Conservation (phyloP, 2,888 invertebrate species). For the Drosophila histrio region DNA sequence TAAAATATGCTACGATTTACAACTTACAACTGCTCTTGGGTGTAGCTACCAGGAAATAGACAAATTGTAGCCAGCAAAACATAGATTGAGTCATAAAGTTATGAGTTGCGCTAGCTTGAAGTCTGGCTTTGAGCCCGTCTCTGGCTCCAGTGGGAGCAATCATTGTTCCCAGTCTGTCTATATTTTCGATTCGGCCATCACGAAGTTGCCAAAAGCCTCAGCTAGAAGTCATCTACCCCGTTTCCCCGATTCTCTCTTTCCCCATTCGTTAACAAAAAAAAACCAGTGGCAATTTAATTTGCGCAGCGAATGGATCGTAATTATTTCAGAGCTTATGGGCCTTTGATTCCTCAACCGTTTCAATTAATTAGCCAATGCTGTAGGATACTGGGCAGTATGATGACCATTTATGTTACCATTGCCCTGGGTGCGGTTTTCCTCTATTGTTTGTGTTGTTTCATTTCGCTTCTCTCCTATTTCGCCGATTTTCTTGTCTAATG, state of each 20-base stretch:
- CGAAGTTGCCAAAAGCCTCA: constrained; percentile 43
- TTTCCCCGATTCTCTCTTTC: neutral
- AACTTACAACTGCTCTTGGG: constrained; percentile 33
- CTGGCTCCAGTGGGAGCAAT: constrained; percentile 40
- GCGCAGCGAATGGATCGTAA: constrained; percentile 51
- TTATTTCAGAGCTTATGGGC: constrained; percentile 39
- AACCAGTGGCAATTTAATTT: constrained; percentile 71
- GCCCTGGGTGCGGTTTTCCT: constrained; percentile 37
- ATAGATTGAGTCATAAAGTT: constrained; percentile 56
- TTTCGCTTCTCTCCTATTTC: constrained; percentile 4
- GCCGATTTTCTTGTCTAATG: constrained; percentile 36
- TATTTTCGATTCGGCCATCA: constrained; percentile 50
- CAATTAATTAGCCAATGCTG: constrained; percentile 50
- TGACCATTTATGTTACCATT: constrained; percentile 5
- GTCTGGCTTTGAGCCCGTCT: constrained; percentile 9
- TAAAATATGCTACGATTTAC: constrained; percentile 38
- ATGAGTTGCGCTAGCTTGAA: constrained; percentile 18
- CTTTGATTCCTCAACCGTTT: constrained; percentile 44
- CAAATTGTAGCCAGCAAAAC: constrained; percentile 38
- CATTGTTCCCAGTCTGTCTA: constrained; percentile 15
- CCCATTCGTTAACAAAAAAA: constrained; percentile 20
- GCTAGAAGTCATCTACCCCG: constrained; percentile 35
- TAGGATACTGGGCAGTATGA: constrained; percentile 7
- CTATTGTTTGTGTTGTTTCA: constrained; percentile 1
- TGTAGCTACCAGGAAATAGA: constrained; percentile 49